phyloP scores from a whole-genome alignment of 64 coral and sea anemone species.

The Pachyseris speciosa region DNA sequence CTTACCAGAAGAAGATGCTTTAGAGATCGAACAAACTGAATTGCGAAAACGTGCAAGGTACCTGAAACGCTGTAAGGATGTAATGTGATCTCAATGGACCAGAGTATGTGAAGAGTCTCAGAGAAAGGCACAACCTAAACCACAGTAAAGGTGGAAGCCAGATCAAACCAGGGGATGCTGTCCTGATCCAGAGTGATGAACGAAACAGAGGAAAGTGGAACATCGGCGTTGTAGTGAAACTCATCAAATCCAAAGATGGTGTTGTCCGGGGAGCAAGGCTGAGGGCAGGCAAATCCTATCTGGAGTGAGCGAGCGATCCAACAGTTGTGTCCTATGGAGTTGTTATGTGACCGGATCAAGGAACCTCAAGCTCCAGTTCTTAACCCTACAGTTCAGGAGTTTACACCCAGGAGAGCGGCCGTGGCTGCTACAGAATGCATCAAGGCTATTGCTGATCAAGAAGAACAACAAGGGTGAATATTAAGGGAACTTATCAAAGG shows the following conservation, averaged over 20 bases:
- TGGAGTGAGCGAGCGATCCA: slow-evolving; percentile 19
- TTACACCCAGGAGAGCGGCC: background rate
- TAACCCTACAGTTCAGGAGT: background rate
- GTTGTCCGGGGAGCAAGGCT: background rate
- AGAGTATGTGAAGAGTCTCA: background rate
- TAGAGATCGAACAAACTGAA: background rate
- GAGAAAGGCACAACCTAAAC: slow-evolving; percentile 27
- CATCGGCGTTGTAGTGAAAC: background rate
- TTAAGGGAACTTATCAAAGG: background rate
- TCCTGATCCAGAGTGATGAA: slow-evolving; percentile 20
- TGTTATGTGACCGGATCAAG: background rate
- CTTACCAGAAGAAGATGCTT: background rate
- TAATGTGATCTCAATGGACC: background rate
- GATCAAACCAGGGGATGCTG: background rate
- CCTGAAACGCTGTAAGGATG: background rate
- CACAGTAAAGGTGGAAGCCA: background rate
- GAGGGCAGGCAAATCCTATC: slow-evolving; percentile 1
- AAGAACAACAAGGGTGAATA: background rate
- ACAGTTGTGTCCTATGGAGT: slow-evolving; percentile 24
- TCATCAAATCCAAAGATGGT: background rate
- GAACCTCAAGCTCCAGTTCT: background rate
- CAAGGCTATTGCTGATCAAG: background rate
- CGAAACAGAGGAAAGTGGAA: slow-evolving; percentile 19
- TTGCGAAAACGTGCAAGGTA: background rate
- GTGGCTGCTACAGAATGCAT: background rate